Conservation (phyloP, 1,140 invertebrate genomes). For the Bradynema listronoti region DNA sequence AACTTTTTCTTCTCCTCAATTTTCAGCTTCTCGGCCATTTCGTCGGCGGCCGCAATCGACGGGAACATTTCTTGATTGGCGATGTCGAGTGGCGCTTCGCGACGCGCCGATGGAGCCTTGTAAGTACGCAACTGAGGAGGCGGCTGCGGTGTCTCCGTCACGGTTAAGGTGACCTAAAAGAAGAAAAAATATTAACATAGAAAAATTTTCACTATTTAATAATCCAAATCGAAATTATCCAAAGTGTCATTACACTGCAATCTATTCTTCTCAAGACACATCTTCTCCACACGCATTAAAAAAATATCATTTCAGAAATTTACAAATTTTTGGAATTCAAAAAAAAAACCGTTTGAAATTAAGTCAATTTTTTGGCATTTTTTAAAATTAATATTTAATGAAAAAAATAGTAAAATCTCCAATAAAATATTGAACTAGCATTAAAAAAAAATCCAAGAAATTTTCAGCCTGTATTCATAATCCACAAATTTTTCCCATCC, state of each 20-base stretch:
- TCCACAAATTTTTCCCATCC: neutral
- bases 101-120: constrained; percentile 5
- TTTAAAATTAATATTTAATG: too few relatives aligned
- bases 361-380: too few relatives aligned
- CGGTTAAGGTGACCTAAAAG: too few relatives aligned
- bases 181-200: neutral
- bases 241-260: too few relatives aligned
- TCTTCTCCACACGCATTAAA: too few relatives aligned
- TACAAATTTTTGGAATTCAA: too few relatives aligned
- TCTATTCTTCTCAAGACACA: neutral
- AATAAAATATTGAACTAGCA: too few relatives aligned
- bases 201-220: neutral
- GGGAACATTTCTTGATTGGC: constrained; percentile 26
- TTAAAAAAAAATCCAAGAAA: neutral
- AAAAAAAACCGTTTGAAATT: too few relatives aligned
- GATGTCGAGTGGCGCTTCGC: constrained; percentile 19
- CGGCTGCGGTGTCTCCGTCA: neutral
- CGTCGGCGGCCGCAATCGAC: constrained; percentile 16
- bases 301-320: too few relatives aligned
- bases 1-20: constrained; percentile 26
- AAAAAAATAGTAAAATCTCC: too few relatives aligned
- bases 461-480: neutral
- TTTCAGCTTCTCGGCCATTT: constrained; percentile 26
- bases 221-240: too few relatives aligned
- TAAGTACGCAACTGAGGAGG: constrained; percentile 4